A percentile compares a stretch with the other conserved stretches of the same genome.
phyloP scores from a whole-genome alignment of 1,140 invertebrate species.

The Diprion similis region DNA sequence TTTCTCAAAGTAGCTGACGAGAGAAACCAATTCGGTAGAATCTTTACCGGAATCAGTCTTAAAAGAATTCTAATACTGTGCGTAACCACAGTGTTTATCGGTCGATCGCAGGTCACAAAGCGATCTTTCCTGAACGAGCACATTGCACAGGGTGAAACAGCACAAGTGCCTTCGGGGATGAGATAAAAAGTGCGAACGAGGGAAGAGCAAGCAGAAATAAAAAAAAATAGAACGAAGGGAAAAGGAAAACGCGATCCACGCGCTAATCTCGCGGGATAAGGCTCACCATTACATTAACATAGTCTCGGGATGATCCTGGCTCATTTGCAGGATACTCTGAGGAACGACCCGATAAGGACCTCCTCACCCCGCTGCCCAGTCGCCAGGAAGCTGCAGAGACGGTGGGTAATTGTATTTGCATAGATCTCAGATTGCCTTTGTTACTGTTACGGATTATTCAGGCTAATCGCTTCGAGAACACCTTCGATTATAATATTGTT shows the following conservation, averaged over 20 bases:
- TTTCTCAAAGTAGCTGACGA: no score
- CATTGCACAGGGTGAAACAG: not conserved
- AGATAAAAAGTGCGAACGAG: not conserved
- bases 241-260: not conserved
- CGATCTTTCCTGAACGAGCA: not conserved
- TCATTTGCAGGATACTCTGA: constrained; percentile 51
- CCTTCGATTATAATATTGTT: not conserved
- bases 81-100: no score
- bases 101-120: no score
- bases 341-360: constrained; percentile 53
- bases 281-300: constrained; percentile 47
- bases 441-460: constrained; percentile 14
- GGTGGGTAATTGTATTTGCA: constrained; percentile 50
- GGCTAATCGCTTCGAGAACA: not conserved
- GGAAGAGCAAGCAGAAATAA: not conserved
- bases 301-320: constrained; percentile 48
- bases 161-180: not conserved
- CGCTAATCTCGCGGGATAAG: constrained; percentile 31
- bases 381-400: constrained; percentile 16
- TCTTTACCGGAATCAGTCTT: no score
- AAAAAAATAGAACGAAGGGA: no score
- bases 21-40: no score
- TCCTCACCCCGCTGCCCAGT: constrained; percentile 29
- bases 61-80: no score
- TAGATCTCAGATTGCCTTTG: constrained; percentile 52